Evolutionary conservation across 2,888 invertebrate species (phyloP).

Genomic region (Drosophila neotestacea): DNA sequence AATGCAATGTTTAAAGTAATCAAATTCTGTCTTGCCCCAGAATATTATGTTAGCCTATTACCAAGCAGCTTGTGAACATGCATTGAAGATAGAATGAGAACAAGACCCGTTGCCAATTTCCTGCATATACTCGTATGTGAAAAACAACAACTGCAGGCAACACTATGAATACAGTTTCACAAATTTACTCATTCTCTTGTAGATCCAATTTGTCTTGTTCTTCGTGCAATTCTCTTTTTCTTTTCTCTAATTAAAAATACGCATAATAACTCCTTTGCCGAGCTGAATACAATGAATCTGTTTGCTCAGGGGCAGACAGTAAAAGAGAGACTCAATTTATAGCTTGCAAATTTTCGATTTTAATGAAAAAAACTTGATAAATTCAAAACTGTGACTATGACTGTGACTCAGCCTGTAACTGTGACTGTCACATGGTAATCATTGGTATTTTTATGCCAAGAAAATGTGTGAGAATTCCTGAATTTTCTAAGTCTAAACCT

Average conservation of each 20-base stretch:
- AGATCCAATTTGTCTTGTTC: slow-evolving; percentile 29
- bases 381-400: slow-evolving; percentile 4
- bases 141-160: slow-evolving; percentile 19
- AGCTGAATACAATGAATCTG: slow-evolving; percentile 33
- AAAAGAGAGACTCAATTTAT: slow-evolving; percentile 38
- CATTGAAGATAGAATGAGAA: slow-evolving; percentile 25
- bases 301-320: slow-evolving; percentile 19
- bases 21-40: slow-evolving; percentile 19
- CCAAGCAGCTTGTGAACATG: slow-evolving; percentile 4
- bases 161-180: slow-evolving; percentile 26
- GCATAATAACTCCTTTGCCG: slow-evolving; percentile 58
- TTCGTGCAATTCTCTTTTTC: slow-evolving; percentile 15
- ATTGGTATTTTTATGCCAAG: slow-evolving; percentile 6
- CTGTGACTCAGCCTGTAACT: slow-evolving; percentile 9
- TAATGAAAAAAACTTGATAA: slow-evolving; percentile 41
- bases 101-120: slow-evolving; percentile 58
- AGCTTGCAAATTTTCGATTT: slow-evolving; percentile 48
- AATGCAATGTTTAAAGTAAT: slow-evolving; percentile 34
- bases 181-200: slow-evolving; percentile 22
- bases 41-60: slow-evolving; percentile 26
- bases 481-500: slow-evolving; percentile 18
- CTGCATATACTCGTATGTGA: slow-evolving; percentile 28
- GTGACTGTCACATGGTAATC: slow-evolving; percentile 11
- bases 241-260: slow-evolving; percentile 63
- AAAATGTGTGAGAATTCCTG: slow-evolving; percentile 32